Percentiles rank a stretch among this genome's conserved stretches.
These are phyloP conservation scores for Alectoris magna DNA, from an alignment of 2,797 vertebrate species.

Conservation along the genomic window DNA sequence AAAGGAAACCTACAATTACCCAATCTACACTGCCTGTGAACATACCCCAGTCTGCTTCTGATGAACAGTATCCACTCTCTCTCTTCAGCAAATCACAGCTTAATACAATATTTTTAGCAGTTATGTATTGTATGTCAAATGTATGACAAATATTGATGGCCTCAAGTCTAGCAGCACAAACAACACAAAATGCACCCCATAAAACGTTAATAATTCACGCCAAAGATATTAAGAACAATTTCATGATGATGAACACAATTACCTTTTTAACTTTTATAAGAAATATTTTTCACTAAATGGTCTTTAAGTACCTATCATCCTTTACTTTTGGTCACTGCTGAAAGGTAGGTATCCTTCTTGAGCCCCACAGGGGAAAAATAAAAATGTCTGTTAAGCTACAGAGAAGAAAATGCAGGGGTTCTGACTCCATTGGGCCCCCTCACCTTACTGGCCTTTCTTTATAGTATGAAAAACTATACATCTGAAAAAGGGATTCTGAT, in stretches of 20 bases:
- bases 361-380: not conserved
- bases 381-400: not conserved
- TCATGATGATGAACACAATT: not conserved
- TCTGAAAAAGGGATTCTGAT: not conserved
- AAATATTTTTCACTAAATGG: not conserved
- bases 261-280: not conserved
- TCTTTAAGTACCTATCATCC: not conserved
- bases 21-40: not conserved
- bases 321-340: not conserved
- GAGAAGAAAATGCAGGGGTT: not conserved
- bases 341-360: not conserved
- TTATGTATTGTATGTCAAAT: not conserved
- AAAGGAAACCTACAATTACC: not conserved
- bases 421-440: not conserved
- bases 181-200: not conserved
- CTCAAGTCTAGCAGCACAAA: not conserved
- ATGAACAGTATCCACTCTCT: not conserved
- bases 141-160: not conserved
- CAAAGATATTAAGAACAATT: not conserved
- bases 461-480: accelerated
- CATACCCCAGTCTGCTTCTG: not conserved
- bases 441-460: not conserved
- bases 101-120: not conserved
- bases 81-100: not conserved
- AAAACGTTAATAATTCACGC: not conserved